Conservation (phyloP, 2,888 invertebrate genomes). For the Pycnomerus fuliginosus region DNA sequence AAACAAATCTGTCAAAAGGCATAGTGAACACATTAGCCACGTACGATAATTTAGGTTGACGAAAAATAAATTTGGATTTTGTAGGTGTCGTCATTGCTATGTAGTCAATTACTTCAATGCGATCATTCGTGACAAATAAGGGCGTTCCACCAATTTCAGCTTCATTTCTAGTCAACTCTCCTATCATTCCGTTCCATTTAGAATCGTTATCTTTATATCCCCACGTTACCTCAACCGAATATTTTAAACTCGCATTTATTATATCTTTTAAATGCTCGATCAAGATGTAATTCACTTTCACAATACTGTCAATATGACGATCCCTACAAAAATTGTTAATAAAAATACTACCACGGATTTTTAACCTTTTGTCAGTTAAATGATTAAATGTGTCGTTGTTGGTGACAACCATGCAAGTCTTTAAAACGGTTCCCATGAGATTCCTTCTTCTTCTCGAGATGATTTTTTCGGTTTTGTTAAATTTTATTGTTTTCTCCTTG, state of each 20-base stretch:
- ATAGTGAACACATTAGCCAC: conserved; percentile 70
- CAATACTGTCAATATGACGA: conserved; percentile 60
- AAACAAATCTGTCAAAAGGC: conserved; percentile 67
- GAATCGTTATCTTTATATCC: conserved; percentile 60
- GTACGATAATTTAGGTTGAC: conserved; percentile 68
- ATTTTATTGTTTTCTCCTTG: no score
- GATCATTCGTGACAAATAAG: conserved; percentile 63
- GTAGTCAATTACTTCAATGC: conserved; percentile 64
- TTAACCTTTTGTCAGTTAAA: conserved; percentile 61
- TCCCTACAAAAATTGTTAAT: conserved; percentile 47
- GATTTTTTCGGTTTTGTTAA: no score
- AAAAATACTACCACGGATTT: background rate
- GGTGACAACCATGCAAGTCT: conserved; percentile 61
- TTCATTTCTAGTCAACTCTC: conserved; percentile 58
- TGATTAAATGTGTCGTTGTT: conserved; percentile 61
- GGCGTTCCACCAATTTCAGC: conserved; percentile 67
- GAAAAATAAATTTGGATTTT: conserved; percentile 69
- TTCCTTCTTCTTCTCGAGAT: no score
- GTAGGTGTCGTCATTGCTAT: conserved; percentile 68
- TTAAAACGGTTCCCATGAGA: conserved; percentile 53
- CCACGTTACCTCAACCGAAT: conserved; percentile 60
- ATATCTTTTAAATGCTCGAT: conserved; percentile 60
- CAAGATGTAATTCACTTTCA: conserved; percentile 64
- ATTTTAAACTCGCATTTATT: conserved; percentile 59
- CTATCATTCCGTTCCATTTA: conserved; percentile 67